phyloP scores from a whole-genome alignment of 2,888 invertebrate genomes.

The Sminthurides aquaticus region DNA sequence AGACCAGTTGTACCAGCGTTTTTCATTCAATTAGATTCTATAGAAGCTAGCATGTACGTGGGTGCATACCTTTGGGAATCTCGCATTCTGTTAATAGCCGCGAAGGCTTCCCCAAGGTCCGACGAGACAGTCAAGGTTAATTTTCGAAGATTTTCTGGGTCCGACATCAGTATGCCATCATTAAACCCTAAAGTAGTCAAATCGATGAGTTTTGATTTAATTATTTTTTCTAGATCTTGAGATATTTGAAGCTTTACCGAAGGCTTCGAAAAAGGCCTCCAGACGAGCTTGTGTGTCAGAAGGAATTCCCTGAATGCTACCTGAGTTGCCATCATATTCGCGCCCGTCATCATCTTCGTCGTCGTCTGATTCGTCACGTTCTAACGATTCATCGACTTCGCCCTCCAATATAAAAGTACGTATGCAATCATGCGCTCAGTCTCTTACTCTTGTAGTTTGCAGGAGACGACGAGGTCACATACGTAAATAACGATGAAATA shows the following conservation, averaged over 20 bases:
- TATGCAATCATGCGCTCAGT: too few relatives aligned
- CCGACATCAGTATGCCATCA: constrained; percentile 65
- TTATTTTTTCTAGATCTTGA: too few relatives aligned
- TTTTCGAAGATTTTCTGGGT: constrained; percentile 78
- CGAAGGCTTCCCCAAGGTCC: constrained; percentile 94
- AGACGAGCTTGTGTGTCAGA: constrained; percentile 83
- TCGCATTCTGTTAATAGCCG: constrained; percentile 91
- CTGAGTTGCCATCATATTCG: constrained; percentile 40
- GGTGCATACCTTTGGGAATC: constrained; percentile 41
- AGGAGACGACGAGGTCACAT: too few relatives aligned
- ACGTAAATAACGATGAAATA: too few relatives aligned
- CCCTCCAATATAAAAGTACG: constrained; percentile 26
- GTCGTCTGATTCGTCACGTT: constrained; percentile 41
- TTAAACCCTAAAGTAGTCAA: constrained; percentile 46
- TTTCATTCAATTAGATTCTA: too few relatives aligned
- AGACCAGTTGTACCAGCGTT: neutral
- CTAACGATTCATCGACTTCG: constrained; percentile 41
- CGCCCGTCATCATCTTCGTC: constrained; percentile 41
- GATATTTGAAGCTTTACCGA: too few relatives aligned
- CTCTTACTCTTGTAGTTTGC: too few relatives aligned
- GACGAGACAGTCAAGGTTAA: constrained; percentile 83
- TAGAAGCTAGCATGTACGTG: too few relatives aligned
- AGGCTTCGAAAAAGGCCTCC: constrained; percentile 88
- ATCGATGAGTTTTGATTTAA: too few relatives aligned
- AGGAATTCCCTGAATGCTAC: constrained; percentile 47